Evolutionary conservation across 2,888 invertebrate genomes (phyloP), one percentile per base, ranked within the genome.

Genomic region (Gymnosoma rotundatum): DNA sequence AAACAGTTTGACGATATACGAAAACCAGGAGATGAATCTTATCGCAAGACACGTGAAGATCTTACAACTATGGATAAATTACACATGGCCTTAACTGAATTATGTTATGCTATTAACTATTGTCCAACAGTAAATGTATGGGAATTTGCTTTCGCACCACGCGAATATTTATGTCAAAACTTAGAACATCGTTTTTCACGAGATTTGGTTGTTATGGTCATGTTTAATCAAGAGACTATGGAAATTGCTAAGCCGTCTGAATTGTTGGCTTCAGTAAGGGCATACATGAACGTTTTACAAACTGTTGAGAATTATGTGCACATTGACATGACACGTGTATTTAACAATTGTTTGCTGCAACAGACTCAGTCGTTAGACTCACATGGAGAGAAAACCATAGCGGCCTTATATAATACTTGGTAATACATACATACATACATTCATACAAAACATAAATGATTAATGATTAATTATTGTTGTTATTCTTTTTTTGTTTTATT

Each of bases 191-290:
- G 97, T 88, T 98, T 97, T 92, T 96, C 96, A 0, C 95, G 98
- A 87, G 98, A 98, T 56, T 93, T 99, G 79, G 98, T 98, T 20
- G 98, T 98, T 4, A 99, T 99, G 98, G 98, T 98, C 0, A 99
- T 98, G 98, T 98, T 97, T 90, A 98, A 98, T 92, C 95, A 97
- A 73, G 98, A 99, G 87, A 98, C 98, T 0, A 97, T 96, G 93
- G 99, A 99, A 93, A 99, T 99, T 86, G 98, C 99, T 2, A 99
- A 99, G 92, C 99, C 99, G 0, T 98, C 98, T 0, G 99, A 99
- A 91, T 93, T 99, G 18, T 93, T 99, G 73, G 97, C 97, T 18
- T 98, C 98, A 89, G 98, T 99, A 0, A 94, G 97, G 86, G 97
- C 98, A 1, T 98, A 99, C 90, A 99, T 99, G 99, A 98, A 97